Conservation (phyloP, 2,113 vertebrate genomes). For the Chaetorhynchus papuensis region DNA sequence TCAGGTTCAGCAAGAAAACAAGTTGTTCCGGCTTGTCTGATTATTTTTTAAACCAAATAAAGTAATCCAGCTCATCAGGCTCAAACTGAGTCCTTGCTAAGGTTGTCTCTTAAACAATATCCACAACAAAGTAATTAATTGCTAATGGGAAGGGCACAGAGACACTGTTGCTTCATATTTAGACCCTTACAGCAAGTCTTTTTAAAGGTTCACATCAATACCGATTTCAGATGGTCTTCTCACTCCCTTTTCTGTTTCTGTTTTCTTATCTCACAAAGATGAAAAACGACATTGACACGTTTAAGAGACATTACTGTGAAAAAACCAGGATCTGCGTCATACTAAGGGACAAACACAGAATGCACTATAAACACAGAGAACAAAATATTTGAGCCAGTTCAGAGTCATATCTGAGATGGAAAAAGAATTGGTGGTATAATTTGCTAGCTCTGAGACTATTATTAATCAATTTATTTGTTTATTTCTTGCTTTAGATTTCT, state of each 20-base stretch:
- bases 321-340: rapidly evolving
- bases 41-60: background rate
- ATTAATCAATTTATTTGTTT: background rate
- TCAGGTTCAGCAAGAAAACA: background rate
- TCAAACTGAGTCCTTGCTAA: background rate
- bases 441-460: background rate
- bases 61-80: background rate
- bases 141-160: background rate
- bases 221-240: background rate
- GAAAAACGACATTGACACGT: background rate
- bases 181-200: background rate
- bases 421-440: background rate
- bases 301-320: background rate
- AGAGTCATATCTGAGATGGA: background rate
- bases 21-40: background rate
- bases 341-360: background rate
- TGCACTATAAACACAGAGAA: background rate
- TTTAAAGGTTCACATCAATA: background rate
- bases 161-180: background rate
- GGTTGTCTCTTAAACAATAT: background rate
- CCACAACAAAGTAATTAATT: background rate
- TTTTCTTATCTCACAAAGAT: background rate
- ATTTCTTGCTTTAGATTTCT: background rate
- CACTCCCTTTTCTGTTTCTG: background rate
- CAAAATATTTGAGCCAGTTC: background rate